Evolutionary conservation across 2,113 vertebrate species (phyloP).

Genomic region (Euleptes europaea): DNA sequence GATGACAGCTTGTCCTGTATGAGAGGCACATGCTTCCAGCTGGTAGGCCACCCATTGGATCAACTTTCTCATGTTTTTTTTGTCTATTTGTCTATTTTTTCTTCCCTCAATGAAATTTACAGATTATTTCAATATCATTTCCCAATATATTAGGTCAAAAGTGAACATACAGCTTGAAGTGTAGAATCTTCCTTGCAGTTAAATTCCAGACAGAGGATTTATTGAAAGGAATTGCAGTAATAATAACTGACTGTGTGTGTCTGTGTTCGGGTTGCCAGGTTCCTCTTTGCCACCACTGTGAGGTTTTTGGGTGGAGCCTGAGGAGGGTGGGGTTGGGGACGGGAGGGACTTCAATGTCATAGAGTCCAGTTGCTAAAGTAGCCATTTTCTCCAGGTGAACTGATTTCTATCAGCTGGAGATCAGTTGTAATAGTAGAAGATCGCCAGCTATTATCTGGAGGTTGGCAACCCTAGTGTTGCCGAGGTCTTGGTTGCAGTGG

Average conservation of each 20-base stretch:
- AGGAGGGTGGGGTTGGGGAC: too few species aligned
- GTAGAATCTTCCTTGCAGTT: neutral
- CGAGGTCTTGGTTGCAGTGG: neutral
- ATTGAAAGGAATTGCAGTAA: neutral
- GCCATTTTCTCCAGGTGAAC: too few species aligned
- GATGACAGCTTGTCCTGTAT: conserved; percentile 54
- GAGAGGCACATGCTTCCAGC: conserved; percentile 10
- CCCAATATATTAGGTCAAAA: conserved; percentile 29
- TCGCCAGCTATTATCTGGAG: too few species aligned
- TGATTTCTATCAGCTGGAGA: too few species aligned
- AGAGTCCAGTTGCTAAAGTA: too few species aligned
- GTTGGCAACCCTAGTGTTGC: too few species aligned
- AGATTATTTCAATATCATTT: conserved; percentile 54
- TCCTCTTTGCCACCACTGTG: too few species aligned
- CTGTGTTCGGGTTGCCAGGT: too few species aligned
- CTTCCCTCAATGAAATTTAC: conserved; percentile 35
- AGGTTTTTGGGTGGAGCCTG: too few species aligned
- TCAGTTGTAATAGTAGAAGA: too few species aligned
- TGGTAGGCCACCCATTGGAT: conserved; percentile 29
- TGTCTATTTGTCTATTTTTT: conserved; percentile 39
- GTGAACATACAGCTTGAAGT: neutral
- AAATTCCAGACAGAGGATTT: neutral
- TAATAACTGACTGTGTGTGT: too few species aligned
- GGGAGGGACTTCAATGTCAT: too few species aligned
- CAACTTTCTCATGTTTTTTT: neutral